Evolutionary conservation across 2,797 vertebrate species (phyloP).

Genomic region (Acanthopagrus latus): DNA sequence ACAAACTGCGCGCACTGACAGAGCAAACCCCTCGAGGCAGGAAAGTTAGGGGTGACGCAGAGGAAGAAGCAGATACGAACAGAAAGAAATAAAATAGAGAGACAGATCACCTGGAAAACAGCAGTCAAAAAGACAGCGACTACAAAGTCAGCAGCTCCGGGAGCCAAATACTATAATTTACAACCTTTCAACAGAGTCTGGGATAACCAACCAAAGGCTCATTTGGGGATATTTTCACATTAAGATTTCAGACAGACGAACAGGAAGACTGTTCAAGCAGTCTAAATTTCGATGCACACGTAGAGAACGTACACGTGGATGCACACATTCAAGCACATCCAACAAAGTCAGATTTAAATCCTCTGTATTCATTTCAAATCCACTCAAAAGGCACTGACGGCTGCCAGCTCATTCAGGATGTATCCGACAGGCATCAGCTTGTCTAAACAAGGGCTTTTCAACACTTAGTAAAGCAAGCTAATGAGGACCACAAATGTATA

Average conservation of each 20-base stretch:
- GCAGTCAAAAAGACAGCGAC: slow-evolving; percentile 4
- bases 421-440: not conserved
- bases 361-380: not conserved
- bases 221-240: not conserved
- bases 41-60: slow-evolving; percentile 25
- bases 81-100: slow-evolving; percentile 22
- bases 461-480: not conserved
- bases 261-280: slow-evolving; percentile 2
- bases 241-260: slow-evolving; percentile 4
- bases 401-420: slow-evolving; percentile 1
- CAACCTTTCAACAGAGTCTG: slow-evolving; percentile 13
- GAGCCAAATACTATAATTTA: slow-evolving; percentile 23
- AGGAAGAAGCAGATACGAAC: slow-evolving; percentile 22
- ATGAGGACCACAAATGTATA: not conserved
- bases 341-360: not conserved
- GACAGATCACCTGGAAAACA: slow-evolving; percentile 31
- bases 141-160: slow-evolving; percentile 30
- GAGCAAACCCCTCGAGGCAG: slow-evolving; percentile 26
- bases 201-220: not conserved
- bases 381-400: slow-evolving; percentile 1
- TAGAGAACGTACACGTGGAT: not conserved
- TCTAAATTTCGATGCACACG: not conserved
- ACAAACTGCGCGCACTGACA: slow-evolving; percentile 37
- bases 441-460: slow-evolving; percentile 11
- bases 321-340: not conserved